Base-by-base conservation (phyloP, 2,113 vertebrate genomes). In the Candoia aspera region DNA sequence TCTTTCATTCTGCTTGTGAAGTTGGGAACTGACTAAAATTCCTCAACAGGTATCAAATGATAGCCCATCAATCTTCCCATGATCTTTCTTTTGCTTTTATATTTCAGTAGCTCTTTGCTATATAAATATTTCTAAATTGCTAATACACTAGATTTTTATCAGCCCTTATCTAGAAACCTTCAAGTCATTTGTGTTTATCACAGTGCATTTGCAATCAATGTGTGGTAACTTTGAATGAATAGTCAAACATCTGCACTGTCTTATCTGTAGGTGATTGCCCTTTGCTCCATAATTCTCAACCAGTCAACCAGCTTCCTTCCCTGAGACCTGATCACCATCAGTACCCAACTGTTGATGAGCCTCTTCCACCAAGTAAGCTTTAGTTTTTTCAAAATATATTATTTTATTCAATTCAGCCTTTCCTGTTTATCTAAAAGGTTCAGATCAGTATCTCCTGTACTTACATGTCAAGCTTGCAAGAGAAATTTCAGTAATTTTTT, bases 301-400 rank as follows among this genome's bases (percentile, higher is more conserved):
- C 98, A 97, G 98, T 99, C 97, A 98, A 97, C 97, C 98, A 98
- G 95, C 98, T 98, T 98, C 98, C 99, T 97, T 98, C 98, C 96
- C 97, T 99, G 98, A 98, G 98, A 97, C 97, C 98, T 97, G 98
- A 99, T 95, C 98, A 98, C 94, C 98, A 99, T 97, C 99, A 99
- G 98, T 99, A 99, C 97, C 98, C 99, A 98, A 98, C 98, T 97
- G 99, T 98, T 95, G 99, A 99, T 97, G 98, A 98, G 96, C 98
- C 98, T 97, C 98, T 99, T 97, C 99, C 99, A 96, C 98, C 99
- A 99, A 99, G 99, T 99, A 99, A 99, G 99, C 97, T 96, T 97
- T 97, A 97, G 97, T 97, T 97, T 97, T 89, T 85, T 93, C 94
- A 95, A 95, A 95, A 92, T 95, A 92, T 96, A 12, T 96, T 96